Conservation (phyloP, 2,888 invertebrate genomes). For the Pterostichus madidus region DNA sequence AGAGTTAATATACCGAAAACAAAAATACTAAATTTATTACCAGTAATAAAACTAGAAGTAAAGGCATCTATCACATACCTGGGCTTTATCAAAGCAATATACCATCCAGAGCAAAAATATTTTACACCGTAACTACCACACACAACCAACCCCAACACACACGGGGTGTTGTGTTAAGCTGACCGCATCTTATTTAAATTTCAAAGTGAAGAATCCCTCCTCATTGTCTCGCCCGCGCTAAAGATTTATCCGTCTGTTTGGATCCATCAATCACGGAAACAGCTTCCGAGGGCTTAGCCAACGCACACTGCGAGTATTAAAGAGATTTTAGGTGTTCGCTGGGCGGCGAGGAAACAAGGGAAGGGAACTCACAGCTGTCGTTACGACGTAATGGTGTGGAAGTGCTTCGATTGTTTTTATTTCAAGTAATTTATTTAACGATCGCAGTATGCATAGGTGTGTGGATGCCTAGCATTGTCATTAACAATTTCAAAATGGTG, state of each 20-base stretch:
- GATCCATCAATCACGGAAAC: constrained; percentile 61
- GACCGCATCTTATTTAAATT: constrained; percentile 59
- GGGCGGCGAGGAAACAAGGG: background rate
- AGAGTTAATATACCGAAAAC: background rate
- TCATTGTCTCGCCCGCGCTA: constrained; percentile 1
- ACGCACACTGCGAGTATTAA: constrained; percentile 59
- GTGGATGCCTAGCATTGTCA: background rate
- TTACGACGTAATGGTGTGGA: constrained; percentile 59
- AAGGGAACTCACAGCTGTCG: constrained; percentile 56
- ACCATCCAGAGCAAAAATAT: too few relatives aligned
- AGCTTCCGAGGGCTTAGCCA: constrained; percentile 55
- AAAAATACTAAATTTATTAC: constrained; percentile 8
- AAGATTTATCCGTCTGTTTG: constrained; percentile 62
- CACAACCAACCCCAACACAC: background rate
- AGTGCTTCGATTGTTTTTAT: constrained; percentile 54
- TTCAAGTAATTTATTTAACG: constrained; percentile 52
- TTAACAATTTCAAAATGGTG: background rate
- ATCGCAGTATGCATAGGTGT: constrained; percentile 4
- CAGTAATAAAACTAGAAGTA: constrained; percentile 6
- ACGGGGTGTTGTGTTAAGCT: background rate
- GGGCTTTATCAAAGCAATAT: background rate
- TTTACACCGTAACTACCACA: background rate
- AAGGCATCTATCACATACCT: background rate
- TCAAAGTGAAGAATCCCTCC: constrained; percentile 34
- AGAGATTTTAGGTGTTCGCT: constrained; percentile 59